phyloP scores from a whole-genome alignment of 2,797 vertebrate species.

The Loris lydekkerianus region DNA sequence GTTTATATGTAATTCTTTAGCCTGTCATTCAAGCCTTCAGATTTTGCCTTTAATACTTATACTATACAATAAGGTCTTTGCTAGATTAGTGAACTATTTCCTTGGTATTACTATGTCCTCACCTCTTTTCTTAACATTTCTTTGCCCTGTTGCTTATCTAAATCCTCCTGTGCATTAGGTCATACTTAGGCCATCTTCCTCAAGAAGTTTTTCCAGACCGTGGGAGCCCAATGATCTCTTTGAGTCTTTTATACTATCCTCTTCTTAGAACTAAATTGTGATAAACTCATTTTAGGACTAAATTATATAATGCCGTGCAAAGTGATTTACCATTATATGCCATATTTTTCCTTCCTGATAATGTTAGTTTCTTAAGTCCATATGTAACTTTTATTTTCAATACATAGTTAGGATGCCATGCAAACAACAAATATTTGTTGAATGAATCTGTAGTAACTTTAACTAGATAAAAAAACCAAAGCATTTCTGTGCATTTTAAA shows the following conservation, averaged over 20 bases:
- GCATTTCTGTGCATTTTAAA: background rate
- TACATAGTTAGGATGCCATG: background rate
- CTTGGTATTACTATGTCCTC: background rate
- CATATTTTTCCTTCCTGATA: slow-evolving; percentile 7
- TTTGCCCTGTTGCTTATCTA: background rate
- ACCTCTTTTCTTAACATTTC: background rate
- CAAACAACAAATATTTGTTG: background rate
- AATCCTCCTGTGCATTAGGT: background rate
- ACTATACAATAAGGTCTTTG: background rate
- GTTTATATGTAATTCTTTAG: background rate
- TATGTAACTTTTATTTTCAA: background rate
- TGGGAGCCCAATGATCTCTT: background rate
- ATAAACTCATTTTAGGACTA: background rate
- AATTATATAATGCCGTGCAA: background rate
- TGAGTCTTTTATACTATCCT: background rate
- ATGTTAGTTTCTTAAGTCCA: background rate
- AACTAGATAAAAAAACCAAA: background rate
- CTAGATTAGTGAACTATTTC: background rate
- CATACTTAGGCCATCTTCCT: background rate
- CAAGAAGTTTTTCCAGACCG: background rate
- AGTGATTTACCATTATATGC: background rate
- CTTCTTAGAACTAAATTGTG: background rate
- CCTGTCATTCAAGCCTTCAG: background rate
- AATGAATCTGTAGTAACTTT: background rate
- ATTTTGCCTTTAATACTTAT: background rate